Evolutionary conservation across 2,113 vertebrate species (phyloP).

Genomic region (Cyprichromis sp.): DNA sequence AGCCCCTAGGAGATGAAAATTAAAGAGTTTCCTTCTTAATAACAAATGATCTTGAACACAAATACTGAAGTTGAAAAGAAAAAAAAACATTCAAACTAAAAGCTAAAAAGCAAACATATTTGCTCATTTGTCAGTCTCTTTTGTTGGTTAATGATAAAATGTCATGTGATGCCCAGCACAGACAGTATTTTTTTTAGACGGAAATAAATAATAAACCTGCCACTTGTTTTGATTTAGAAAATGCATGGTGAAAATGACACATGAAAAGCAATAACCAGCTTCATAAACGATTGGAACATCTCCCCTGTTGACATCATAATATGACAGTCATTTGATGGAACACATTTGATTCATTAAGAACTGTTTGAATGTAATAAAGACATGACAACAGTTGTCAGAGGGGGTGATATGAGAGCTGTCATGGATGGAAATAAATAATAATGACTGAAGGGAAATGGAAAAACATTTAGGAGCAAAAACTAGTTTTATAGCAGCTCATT

Average conservation of each 20-base stretch:
- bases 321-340: not conserved
- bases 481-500: not conserved
- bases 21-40: not conserved
- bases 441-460: not conserved
- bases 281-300: not conserved
- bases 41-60: not conserved
- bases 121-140: not conserved
- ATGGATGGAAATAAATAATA: not conserved
- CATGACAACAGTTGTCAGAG: not conserved
- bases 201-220: not conserved
- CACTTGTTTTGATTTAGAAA: conserved; percentile 3
- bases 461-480: not conserved
- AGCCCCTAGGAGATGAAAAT: not conserved
- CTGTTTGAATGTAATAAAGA: conserved; percentile 13
- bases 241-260: not conserved
- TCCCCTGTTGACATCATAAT: not conserved
- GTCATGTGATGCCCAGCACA: not conserved
- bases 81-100: not conserved
- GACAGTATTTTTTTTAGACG: not conserved
- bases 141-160: not conserved
- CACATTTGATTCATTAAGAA: not conserved
- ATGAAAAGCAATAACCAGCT: conserved; percentile 1
- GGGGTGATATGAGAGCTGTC: not conserved
- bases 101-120: not conserved
- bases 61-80: not conserved